A percentile compares a stretch with the other conserved stretches of the same genome.
Evolutionary conservation across 2,888 invertebrate genomes (phyloP).

Genomic region (Chironomus riparius): DNA sequence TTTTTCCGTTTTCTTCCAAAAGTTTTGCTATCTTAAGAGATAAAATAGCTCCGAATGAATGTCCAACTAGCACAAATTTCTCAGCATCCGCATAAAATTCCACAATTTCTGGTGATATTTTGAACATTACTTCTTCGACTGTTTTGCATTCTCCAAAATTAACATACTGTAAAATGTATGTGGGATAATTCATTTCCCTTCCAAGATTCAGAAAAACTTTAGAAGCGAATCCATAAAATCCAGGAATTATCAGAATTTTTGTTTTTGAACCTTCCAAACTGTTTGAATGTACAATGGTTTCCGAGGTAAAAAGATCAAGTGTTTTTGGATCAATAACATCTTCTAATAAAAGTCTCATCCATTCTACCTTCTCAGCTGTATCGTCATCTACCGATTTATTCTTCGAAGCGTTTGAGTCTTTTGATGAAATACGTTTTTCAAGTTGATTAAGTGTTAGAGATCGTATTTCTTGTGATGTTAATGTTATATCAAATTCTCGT

Average conservation of each 20-base stretch:
- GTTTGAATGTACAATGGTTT: not conserved
- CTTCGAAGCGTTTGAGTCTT: conserved; percentile 49
- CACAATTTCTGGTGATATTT: conserved; percentile 62
- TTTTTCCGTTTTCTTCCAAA: not conserved
- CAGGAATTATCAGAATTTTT: not conserved
- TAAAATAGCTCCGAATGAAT: conserved; percentile 3
- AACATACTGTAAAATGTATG: not conserved
- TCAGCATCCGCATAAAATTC: not conserved
- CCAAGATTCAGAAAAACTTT: not conserved
- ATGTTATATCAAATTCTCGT: conserved; percentile 75
- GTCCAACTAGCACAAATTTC: not conserved
- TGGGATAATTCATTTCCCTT: not conserved
- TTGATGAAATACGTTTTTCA: conserved; percentile 34
- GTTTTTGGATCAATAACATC: conserved; percentile 51
- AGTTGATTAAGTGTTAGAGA: conserved; percentile 54
- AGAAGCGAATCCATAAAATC: not conserved
- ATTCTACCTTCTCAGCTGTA: conserved; percentile 44
- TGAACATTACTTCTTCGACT: conserved; percentile 28
- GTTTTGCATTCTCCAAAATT: not conserved
- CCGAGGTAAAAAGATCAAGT: conserved; percentile 44
- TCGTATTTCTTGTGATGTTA: conserved; percentile 57
- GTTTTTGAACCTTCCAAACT: not conserved
- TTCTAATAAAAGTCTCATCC: conserved; percentile 40
- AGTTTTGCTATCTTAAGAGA: conserved; percentile 43
- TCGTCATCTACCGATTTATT: conserved; percentile 1